phyloP scores from a whole-genome alignment of 92 coral and sea anemone genomes.

The Porites divaricata region DNA sequence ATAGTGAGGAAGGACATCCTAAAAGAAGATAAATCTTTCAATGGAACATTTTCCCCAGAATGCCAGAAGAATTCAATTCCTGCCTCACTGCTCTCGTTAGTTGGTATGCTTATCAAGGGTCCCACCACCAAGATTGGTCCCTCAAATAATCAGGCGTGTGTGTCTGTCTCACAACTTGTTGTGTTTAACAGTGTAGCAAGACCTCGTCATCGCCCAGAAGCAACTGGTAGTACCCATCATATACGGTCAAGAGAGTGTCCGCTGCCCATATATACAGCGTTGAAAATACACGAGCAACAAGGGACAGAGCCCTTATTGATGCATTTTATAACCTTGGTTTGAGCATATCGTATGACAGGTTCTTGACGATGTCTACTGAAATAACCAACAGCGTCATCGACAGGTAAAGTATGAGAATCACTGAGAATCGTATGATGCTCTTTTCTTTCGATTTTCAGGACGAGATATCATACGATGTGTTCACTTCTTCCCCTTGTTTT shows the following conservation, averaged over 20 bases:
- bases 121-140: conserved; percentile 49
- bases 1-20: conserved; percentile 63
- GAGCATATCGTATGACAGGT: conserved; percentile 68
- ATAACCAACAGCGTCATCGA: conserved; percentile 57
- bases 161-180: conserved; percentile 69
- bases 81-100: conserved; percentile 45
- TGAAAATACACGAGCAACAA: conserved; percentile 66
- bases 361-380: conserved; percentile 67
- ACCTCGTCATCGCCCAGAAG: conserved; percentile 28
- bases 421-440: conserved; percentile 31
- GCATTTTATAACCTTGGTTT: conserved; percentile 68
- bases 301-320: conserved; percentile 52
- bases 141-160: conserved; percentile 64
- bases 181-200: conserved; percentile 60
- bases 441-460: conserved; percentile 32
- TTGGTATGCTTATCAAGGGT: conserved; percentile 63
- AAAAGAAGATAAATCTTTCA: conserved; percentile 54
- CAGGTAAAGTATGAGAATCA: conserved; percentile 35
- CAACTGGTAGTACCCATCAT: conserved; percentile 50
- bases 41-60: conserved; percentile 61
- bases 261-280: conserved; percentile 57
- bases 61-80: conserved; percentile 69
- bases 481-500: conserved; percentile 30
- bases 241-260: conserved; percentile 65
- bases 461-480: conserved; percentile 32